A percentile compares a stretch with the other conserved stretches of the same genome.
Evolutionary conservation across 1,140 invertebrate species (phyloP).

Genomic region (Aphelinus atriplicis): DNA sequence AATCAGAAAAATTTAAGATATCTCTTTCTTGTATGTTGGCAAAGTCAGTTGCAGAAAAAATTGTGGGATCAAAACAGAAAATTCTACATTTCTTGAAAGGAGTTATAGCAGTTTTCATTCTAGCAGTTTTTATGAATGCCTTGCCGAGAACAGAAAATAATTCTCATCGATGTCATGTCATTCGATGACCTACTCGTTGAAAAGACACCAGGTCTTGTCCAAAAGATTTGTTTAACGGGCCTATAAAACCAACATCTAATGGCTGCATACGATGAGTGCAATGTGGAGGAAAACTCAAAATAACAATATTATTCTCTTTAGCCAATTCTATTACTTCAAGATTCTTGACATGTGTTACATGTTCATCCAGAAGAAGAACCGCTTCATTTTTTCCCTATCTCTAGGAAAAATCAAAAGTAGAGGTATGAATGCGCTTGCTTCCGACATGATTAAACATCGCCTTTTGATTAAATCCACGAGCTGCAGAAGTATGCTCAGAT

Average conservation of each 20-base stretch:
- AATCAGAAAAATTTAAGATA: too few relatives aligned
- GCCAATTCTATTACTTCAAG: constrained; percentile 33
- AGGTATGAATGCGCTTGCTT: constrained; percentile 50
- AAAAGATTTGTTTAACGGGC: constrained; percentile 44
- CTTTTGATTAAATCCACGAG: constrained; percentile 10
- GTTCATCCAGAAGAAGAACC: constrained; percentile 43
- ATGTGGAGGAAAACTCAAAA: too few relatives aligned
- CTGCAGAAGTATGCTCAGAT: constrained; percentile 22
- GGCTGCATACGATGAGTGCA: too few relatives aligned
- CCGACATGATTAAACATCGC: constrained; percentile 33
- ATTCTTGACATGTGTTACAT: constrained; percentile 21
- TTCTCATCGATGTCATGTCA: constrained; percentile 46
- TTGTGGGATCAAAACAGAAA: too few relatives aligned
- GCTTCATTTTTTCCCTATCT: constrained; percentile 43
- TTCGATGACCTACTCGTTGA: constrained; percentile 45
- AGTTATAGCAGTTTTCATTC: constrained; percentile 47
- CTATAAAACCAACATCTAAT: constrained; percentile 53
- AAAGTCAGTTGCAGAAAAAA: not conserved
- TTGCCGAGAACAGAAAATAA: constrained; percentile 44
- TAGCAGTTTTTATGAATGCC: too few relatives aligned
- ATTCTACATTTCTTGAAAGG: constrained; percentile 46
- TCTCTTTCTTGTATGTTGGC: not conserved
- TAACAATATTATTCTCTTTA: constrained; percentile 30
- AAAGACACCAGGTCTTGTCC: constrained; percentile 51
- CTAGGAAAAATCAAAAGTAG: constrained; percentile 46